These are phyloP conservation scores for Ladona fulva DNA, from an alignment of 1,140 invertebrate species.

Conservation along the genomic window DNA sequence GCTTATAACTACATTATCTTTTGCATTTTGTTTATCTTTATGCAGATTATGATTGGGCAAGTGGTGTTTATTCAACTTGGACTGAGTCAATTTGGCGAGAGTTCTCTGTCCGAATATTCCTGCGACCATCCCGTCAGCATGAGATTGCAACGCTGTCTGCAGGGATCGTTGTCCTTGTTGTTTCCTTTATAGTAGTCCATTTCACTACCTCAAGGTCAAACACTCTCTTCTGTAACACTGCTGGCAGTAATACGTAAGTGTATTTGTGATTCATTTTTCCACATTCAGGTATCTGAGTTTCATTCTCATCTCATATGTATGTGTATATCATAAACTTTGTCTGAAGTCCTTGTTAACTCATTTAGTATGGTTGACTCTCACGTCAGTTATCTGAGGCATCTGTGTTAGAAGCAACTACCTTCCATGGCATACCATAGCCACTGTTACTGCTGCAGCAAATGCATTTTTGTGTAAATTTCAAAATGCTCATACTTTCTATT, in stretches of 20 bases:
- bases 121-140: slow-evolving; percentile 60
- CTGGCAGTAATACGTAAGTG: background rate
- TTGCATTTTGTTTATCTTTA: slow-evolving; percentile 20
- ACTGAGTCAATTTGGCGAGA: slow-evolving; percentile 79
- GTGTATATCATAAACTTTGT: too few species aligned
- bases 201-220: slow-evolving; percentile 55
- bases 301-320: too few species aligned
- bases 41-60: slow-evolving; percentile 70
- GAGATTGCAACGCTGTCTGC: slow-evolving; percentile 54
- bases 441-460: too few species aligned
- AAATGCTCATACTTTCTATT: too few species aligned
- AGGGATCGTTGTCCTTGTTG: slow-evolving; percentile 50
- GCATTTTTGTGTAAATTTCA: too few species aligned
- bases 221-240: slow-evolving; percentile 44
- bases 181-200: slow-evolving; percentile 59
- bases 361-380: too few species aligned
- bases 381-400: too few species aligned
- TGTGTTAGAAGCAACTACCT: too few species aligned
- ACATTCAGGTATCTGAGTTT: too few species aligned
- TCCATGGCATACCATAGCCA: too few species aligned
- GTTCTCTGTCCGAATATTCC: slow-evolving; percentile 67
- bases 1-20: too few species aligned
- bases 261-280: background rate
- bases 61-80: slow-evolving; percentile 77
- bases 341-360: too few species aligned